Conservation (phyloP, 92 coral and sea anemone species). For the Umimayanthus chanpuru region DNA sequence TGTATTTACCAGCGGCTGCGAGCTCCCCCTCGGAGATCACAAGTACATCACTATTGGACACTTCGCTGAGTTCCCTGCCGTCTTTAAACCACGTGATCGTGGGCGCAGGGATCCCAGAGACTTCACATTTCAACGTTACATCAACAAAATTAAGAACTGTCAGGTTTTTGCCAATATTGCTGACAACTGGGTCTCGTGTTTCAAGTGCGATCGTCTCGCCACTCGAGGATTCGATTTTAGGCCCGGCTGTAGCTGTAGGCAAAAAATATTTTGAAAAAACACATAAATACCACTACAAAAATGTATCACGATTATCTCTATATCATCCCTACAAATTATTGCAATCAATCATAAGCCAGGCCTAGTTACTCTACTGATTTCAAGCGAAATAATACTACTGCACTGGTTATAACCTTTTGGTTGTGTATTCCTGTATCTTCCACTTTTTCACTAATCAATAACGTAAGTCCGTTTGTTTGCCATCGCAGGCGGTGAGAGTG, state of each 20-base stretch:
- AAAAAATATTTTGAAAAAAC: not conserved
- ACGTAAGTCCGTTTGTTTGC: too few species aligned
- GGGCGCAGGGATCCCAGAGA: constrained; percentile 73
- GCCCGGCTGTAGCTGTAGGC: not conserved
- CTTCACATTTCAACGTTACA: constrained; percentile 70
- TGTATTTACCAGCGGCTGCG: constrained; percentile 68
- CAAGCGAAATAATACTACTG: too few species aligned
- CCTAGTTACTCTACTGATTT: too few species aligned
- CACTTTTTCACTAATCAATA: too few species aligned
- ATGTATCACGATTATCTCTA: too few species aligned
- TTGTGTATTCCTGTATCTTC: too few species aligned
- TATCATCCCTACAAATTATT: too few species aligned
- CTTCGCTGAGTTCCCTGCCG: constrained; percentile 29
- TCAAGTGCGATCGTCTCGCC: constrained; percentile 34
- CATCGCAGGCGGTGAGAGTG: too few species aligned
- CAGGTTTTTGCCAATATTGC: constrained; percentile 67
- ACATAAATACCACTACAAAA: too few species aligned
- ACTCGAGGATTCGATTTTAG: constrained; percentile 14
- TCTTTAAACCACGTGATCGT: constrained; percentile 70
- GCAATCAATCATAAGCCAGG: too few species aligned
- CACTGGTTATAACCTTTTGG: too few species aligned
- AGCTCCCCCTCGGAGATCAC: constrained; percentile 47
- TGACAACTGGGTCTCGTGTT: constrained; percentile 48
- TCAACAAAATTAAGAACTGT: constrained; percentile 65
- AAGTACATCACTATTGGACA: constrained; percentile 36